These are phyloP conservation scores for Netelia melanura DNA, from an alignment of 2,888 invertebrate genomes.

Conservation along the genomic window DNA sequence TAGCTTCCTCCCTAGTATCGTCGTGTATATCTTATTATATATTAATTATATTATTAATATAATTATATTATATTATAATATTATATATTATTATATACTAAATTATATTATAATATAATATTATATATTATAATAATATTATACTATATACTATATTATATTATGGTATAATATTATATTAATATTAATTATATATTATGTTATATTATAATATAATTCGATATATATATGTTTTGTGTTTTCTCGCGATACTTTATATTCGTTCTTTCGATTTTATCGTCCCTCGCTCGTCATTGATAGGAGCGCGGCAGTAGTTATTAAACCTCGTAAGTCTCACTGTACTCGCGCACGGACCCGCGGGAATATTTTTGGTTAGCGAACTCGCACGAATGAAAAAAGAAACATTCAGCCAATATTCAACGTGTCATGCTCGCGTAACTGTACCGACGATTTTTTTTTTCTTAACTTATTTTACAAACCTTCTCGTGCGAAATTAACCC, in stretches of 20 bases:
- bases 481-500: conserved; percentile 46
- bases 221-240: conserved; percentile 44
- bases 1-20: no score
- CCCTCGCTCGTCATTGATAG: conserved; percentile 51
- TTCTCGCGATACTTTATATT: conserved; percentile 42
- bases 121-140: no score
- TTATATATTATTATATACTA: no score
- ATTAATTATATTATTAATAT: no score
- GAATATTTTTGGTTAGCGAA: conserved; percentile 27
- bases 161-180: no score
- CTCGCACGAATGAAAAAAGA: neutral
- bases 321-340: conserved; percentile 58
- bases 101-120: no score
- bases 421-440: conserved; percentile 11
- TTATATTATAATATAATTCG: no score
- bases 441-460: conserved; percentile 22
- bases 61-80: no score
- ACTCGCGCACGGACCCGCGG: neutral
- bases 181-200: no score
- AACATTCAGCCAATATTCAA: conserved; percentile 3
- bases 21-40: no score
- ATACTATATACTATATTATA: no score
- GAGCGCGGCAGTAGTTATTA: conserved; percentile 63
- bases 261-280: conserved; percentile 63
- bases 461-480: conserved; percentile 22